Percentiles rank a stretch among this genome's conserved stretches.
phyloP scores from a whole-genome alignment of 2,888 invertebrate genomes.

The Ophion ellenae region DNA sequence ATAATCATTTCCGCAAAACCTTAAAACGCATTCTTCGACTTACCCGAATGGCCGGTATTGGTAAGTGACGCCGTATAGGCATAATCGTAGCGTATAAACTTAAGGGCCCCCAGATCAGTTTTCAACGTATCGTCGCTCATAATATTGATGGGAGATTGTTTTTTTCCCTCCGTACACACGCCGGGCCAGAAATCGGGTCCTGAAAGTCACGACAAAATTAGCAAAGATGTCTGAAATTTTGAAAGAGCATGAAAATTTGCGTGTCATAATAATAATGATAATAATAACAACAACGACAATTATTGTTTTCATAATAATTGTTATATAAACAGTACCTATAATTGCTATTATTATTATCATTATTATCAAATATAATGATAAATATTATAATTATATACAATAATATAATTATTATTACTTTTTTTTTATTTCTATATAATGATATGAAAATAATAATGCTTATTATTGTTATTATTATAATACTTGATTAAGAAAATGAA shows the following conservation, averaged over 20 bases:
- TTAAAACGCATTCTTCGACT: slow-evolving; percentile 66
- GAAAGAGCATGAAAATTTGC: neutral
- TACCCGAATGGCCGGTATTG: slow-evolving; percentile 90
- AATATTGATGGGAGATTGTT: slow-evolving; percentile 92
- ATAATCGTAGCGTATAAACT: slow-evolving; percentile 86
- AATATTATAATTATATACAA: neutral
- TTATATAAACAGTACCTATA: too few relatives aligned
- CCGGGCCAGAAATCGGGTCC: slow-evolving; percentile 86
- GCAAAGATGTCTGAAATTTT: neutral
- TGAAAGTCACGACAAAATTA: slow-evolving; percentile 50
- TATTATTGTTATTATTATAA: too few relatives aligned
- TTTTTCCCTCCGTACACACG: slow-evolving; percentile 86
- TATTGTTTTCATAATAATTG: too few relatives aligned
- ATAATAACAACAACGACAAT: too few relatives aligned
- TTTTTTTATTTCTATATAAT: too few relatives aligned
- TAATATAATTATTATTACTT: too few relatives aligned
- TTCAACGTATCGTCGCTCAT: slow-evolving; percentile 85
- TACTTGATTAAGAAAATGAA: too few relatives aligned
- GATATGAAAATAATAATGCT: too few relatives aligned
- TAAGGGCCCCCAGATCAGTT: slow-evolving; percentile 84
- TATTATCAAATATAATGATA: neutral
- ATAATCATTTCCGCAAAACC: neutral
- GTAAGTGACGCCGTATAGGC: slow-evolving; percentile 85
- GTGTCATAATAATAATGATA: too few relatives aligned
- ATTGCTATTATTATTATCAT: neutral